Conservation (phyloP, 1,140 invertebrate genomes). For the Gryon sp. region DNA sequence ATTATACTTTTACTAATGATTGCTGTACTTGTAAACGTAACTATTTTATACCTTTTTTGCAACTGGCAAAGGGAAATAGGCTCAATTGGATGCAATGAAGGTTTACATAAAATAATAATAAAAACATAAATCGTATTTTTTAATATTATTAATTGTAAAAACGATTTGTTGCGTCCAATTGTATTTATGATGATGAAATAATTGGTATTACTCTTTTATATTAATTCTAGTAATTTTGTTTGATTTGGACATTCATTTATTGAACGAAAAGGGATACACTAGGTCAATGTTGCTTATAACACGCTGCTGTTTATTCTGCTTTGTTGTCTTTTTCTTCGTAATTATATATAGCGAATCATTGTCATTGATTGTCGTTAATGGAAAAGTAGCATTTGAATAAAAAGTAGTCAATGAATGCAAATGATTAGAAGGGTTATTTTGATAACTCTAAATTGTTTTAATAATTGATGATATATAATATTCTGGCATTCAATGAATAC, state of each 20-base stretch:
- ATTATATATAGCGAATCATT: constrained; percentile 49
- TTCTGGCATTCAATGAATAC: too few species aligned
- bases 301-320: constrained; percentile 61
- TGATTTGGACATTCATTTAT: constrained; percentile 21
- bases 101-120: too few species aligned
- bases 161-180: too few species aligned
- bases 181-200: too few species aligned
- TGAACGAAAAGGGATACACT: constrained; percentile 39
- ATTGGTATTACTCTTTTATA: background rate
- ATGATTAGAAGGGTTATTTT: too few species aligned
- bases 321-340: constrained; percentile 50
- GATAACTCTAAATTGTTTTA: too few species aligned
- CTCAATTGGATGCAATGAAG: too few species aligned
- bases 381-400: constrained; percentile 11
- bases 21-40: constrained; percentile 28
- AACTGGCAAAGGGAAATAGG: constrained; percentile 19
- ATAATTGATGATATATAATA: too few species aligned
- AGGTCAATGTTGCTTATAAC: constrained; percentile 62
- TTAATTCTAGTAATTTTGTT: constrained; percentile 2
- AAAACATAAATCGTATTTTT: too few species aligned
- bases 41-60: constrained; percentile 22
- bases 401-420: constrained; percentile 8
- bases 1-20: constrained; percentile 36
- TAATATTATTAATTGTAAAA: too few species aligned
- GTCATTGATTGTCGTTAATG: constrained; percentile 25